Percentiles rank a stretch among this genome's conserved stretches.
Evolutionary conservation across 1,140 invertebrate species (phyloP).

Genomic region (Dryas iulia): DNA sequence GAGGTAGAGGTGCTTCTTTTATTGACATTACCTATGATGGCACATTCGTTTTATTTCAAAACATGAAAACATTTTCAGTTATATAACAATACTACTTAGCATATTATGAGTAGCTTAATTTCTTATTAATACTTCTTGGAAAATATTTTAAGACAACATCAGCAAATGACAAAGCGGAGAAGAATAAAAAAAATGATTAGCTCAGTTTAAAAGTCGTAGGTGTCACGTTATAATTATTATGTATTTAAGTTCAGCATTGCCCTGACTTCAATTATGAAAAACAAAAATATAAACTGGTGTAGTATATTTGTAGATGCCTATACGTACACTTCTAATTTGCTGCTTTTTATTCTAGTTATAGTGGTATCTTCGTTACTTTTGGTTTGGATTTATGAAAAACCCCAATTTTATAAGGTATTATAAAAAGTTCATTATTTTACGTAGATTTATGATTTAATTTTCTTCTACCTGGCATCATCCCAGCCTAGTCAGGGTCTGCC

Average conservation of each 20-base stretch:
- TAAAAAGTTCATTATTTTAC: background rate
- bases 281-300: constrained; percentile 30
- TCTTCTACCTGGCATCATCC: too few relatives aligned
- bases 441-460: background rate
- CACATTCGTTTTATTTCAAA: too few relatives aligned
- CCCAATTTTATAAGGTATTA: constrained; percentile 45
- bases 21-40: too few relatives aligned
- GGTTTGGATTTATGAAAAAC: constrained; percentile 48
- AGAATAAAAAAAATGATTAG: background rate
- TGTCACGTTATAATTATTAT: background rate
- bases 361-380: constrained; percentile 38
- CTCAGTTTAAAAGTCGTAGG: background rate
- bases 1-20: too few relatives aligned
- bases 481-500: too few relatives aligned
- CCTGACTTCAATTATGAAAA: background rate
- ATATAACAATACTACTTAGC: too few relatives aligned
- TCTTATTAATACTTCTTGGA: constrained; percentile 1
- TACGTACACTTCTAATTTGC: constrained; percentile 44
- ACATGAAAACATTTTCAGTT: too few relatives aligned
- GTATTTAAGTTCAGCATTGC: background rate
- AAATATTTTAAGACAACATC: background rate
- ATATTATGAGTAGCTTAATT: background rate
- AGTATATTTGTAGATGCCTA: constrained; percentile 42
- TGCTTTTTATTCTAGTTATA: constrained; percentile 41
- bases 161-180: background rate